phyloP scores from a whole-genome alignment of 37 sponge, comb jelly and placozoan species.

The Aphrocallistes beatrix region DNA sequence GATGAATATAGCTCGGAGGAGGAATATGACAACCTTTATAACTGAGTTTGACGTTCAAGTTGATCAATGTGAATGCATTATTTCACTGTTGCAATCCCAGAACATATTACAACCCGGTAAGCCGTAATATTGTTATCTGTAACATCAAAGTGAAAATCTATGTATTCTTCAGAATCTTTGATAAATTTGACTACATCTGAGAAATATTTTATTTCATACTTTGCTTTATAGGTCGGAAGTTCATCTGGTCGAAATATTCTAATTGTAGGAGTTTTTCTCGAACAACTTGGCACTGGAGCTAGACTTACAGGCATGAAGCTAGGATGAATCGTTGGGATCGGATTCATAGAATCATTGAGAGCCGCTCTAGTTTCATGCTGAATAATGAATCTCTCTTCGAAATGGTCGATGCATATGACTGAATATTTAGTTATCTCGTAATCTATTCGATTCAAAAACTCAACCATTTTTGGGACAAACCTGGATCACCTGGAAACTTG shows the following conservation, averaged over 20 bases:
- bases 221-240: neutral
- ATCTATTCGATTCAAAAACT: conserved; percentile 3
- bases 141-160: neutral
- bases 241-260: conserved; percentile 12
- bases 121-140: neutral
- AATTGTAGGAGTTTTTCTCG: neutral
- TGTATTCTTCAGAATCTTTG: neutral
- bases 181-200: neutral
- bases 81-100: neutral
- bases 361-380: conserved; percentile 9
- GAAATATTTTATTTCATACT: neutral
- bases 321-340: neutral
- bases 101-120: neutral
- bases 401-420: conserved; percentile 1
- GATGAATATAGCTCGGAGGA: too few species aligned
- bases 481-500: conserved; percentile 16
- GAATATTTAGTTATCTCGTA: conserved; percentile 4
- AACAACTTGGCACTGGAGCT: neutral
- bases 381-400: conserved; percentile 13
- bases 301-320: conserved; percentile 1
- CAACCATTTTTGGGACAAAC: neutral
- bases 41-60: neutral
- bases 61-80: neutral
- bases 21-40: neutral
- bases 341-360: neutral